A percentile compares a stretch with the other conserved stretches of the same genome.
Conservation (phyloP, 2,113 vertebrate genomes). For the Bos javanicus region DNA sequence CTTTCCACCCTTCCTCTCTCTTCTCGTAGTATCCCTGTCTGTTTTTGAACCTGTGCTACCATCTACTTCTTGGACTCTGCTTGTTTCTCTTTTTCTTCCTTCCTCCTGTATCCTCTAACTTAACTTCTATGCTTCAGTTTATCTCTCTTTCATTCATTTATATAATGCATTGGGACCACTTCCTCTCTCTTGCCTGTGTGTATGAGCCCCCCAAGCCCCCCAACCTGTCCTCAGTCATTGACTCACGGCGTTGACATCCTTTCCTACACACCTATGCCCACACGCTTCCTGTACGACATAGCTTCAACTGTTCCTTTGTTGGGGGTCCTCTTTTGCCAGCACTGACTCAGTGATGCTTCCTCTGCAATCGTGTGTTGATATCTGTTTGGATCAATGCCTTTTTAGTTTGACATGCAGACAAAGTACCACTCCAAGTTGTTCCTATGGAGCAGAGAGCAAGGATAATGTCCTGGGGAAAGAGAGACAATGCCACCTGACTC, state of each 20-base stretch:
- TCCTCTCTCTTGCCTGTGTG: neutral
- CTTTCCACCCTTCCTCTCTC: neutral
- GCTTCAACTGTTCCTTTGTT: neutral
- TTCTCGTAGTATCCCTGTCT: neutral
- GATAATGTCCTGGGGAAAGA: neutral
- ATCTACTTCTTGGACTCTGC: neutral
- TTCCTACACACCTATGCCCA: neutral
- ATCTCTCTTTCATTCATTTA: neutral
- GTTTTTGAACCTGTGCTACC: neutral
- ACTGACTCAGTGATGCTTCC: slow-evolving; percentile 4
- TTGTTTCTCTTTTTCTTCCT: neutral
- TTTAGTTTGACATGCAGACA: neutral
- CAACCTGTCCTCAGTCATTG: neutral
- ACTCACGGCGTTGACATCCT: neutral
- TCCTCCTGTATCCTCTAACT: neutral
- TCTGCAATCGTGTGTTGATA: slow-evolving; percentile 27
- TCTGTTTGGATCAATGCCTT: slow-evolving; percentile 14
- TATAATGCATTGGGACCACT: neutral
- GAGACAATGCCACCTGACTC: neutral
- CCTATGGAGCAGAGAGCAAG: neutral
- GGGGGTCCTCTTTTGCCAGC: neutral
- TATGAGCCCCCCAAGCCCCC: neutral
- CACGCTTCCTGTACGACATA: neutral
- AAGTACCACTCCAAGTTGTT: neutral
- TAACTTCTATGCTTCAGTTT: neutral